Evolutionary conservation across 2,797 vertebrate genomes (phyloP), one percentile per base, ranked within the genome.

Genomic region (Eupleurogrammus muticus): DNA sequence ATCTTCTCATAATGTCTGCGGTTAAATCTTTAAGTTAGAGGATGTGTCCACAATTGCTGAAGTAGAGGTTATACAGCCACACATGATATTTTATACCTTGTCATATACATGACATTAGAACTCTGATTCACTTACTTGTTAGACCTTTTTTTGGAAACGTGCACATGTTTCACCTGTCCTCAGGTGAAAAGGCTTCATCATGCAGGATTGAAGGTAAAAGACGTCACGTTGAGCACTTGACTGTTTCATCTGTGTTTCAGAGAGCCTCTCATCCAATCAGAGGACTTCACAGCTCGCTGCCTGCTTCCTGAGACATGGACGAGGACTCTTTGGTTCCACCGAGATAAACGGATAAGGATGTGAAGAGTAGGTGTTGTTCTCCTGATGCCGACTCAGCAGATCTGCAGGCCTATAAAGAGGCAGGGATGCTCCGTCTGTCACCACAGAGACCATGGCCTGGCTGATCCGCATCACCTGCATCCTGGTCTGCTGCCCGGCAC

Each of bases 371-470:
- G 67, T 13, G 23, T 1, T 24, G 32, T 14, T 35, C 24, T 70
- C 34, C 10, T 79, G 80, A 79, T 1, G 51, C 17, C 89, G 84
- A 91, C 88, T 91, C 88, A 84, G 90, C 88, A 84, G 60, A 2
- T 86, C 42, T 62, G 58, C 3, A 1, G 75, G 34, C 65, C 57
- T 83, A 90, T 89, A 88, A 87, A 10, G 67, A 64, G 12, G 19
- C 51, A 4, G 44, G 9, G 9, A 12, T 10, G 24, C 19, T 66
- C 35, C 0, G 59, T 5, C 28, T 0, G 65, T 70, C 77, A 75
- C 73, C 75, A 70, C 76, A 1, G 75, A 71, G 35, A 89, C 57
- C 0, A 91, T 91, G 90, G 58, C 53, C 59, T 24, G 66, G 68
- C 79, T 88, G 71, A 65, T 90, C 10, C 1, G 0, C 58, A 46